A percentile compares a stretch with the other conserved stretches of the same genome.
Conservation (phyloP, 2,113 vertebrate genomes). For the Todiramphus chloris region DNA sequence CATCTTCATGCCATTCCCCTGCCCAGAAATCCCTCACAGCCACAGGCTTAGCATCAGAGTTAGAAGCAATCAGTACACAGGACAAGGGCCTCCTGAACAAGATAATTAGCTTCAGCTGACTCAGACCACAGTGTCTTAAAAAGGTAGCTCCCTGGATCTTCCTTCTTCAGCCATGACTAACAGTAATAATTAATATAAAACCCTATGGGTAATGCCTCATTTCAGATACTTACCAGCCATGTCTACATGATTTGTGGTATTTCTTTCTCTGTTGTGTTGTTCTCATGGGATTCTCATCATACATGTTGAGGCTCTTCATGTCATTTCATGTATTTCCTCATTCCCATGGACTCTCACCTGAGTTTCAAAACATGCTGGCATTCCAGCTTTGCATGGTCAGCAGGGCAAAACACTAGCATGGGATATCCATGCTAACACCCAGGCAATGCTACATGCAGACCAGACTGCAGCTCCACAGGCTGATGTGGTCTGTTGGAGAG, state of each 20-base stretch:
- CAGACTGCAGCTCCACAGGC: background rate
- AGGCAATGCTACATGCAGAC: background rate
- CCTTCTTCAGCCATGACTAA: background rate
- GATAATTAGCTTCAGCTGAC: background rate
- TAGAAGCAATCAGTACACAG: background rate
- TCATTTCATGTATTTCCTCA: background rate
- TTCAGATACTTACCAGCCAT: background rate
- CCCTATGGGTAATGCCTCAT: background rate
- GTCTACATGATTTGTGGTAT: background rate
- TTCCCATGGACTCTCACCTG: background rate
- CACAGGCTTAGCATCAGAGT: rapidly evolving
- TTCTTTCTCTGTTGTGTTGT: background rate
- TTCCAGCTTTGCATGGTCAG: background rate
- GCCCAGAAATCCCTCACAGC: background rate
- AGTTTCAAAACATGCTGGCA: too few relatives aligned
- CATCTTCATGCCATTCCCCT: background rate
- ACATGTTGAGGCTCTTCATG: background rate
- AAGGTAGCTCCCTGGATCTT: background rate
- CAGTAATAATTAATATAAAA: background rate
- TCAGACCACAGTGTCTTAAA: background rate
- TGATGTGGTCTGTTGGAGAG: background rate
- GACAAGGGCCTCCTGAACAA: background rate
- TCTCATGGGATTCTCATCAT: rapidly evolving
- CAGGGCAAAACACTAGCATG: rapidly evolving
- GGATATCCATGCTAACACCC: background rate